Conservation (phyloP, 1,140 invertebrate genomes). For the Papilio helenus region DNA sequence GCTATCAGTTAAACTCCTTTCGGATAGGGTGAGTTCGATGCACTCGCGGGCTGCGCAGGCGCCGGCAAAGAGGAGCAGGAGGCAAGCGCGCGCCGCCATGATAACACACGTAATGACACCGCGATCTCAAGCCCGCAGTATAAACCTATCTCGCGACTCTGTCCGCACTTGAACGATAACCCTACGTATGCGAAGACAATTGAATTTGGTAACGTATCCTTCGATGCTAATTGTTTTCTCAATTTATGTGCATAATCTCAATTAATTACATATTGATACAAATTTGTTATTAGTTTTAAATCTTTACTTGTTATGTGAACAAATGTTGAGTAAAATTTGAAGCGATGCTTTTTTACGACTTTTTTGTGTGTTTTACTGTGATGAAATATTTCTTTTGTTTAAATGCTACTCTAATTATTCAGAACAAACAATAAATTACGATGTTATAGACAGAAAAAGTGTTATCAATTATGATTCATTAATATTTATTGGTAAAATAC, state of each 20-base stretch:
- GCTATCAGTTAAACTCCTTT: constrained; percentile 57
- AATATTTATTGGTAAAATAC: background rate
- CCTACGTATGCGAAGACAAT: constrained; percentile 54
- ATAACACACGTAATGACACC: constrained; percentile 59
- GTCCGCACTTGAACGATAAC: constrained; percentile 55
- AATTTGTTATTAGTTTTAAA: background rate
- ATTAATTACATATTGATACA: constrained; percentile 11
- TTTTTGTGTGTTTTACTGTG: background rate
- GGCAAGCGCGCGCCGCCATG: constrained; percentile 73
- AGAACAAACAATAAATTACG: background rate
- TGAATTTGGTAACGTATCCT: constrained; percentile 50
- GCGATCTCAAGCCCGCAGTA: constrained; percentile 41
- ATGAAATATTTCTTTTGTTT: too few relatives aligned
- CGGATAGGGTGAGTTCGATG: constrained; percentile 68
- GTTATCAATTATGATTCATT: background rate
- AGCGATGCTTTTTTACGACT: too few relatives aligned
- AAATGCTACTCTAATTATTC: too few relatives aligned
- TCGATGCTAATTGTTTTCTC: constrained; percentile 11
- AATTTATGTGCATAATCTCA: constrained; percentile 38
- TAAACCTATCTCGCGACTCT: constrained; percentile 42
- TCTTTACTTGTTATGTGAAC: background rate
- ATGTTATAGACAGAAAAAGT: background rate
- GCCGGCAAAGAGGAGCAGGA: constrained; percentile 55
- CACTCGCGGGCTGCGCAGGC: constrained; percentile 67
- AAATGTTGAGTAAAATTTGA: too few relatives aligned